Conservation (phyloP, 2,113 vertebrate species). For the Spea bombifrons region DNA sequence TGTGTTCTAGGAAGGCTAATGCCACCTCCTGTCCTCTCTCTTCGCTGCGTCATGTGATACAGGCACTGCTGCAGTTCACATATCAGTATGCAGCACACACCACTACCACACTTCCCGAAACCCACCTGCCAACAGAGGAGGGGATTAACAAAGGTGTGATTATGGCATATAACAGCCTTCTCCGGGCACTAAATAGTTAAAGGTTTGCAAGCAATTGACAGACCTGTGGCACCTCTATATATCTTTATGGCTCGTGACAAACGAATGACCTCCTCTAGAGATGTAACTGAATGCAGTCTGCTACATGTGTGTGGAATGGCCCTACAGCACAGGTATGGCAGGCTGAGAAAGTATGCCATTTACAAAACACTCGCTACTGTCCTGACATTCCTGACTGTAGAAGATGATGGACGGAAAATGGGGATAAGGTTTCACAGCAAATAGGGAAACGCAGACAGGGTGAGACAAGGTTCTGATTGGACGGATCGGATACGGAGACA, state of each 20-base stretch:
- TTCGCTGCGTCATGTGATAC: slow-evolving; percentile 13
- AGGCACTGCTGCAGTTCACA: slow-evolving; percentile 45
- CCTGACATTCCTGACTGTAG: not conserved
- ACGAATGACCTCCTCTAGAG: not conserved
- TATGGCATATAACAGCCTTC: not conserved
- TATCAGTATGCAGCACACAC: slow-evolving; percentile 43
- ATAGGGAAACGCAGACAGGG: not conserved
- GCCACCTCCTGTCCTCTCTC: slow-evolving; percentile 17
- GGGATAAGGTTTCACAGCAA: not conserved
- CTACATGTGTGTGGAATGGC: too few relatives aligned
- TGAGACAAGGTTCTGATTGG: not conserved
- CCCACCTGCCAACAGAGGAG: slow-evolving; percentile 19
- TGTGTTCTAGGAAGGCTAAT: not conserved
- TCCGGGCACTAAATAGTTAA: not conserved
- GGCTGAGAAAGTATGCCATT: too few relatives aligned
- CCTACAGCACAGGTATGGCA: too few relatives aligned
- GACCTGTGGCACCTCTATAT: not conserved
- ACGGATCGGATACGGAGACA: not conserved
- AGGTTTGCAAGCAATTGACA: not conserved
- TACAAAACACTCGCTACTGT: too few relatives aligned
- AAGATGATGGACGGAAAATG: not conserved
- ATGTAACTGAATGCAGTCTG: too few relatives aligned
- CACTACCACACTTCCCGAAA: slow-evolving; percentile 6
- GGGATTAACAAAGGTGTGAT: slow-evolving; percentile 7
- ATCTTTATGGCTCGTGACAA: not conserved